phyloP scores from a whole-genome alignment of 2,113 vertebrate species.

The Terrapene triunguis region DNA sequence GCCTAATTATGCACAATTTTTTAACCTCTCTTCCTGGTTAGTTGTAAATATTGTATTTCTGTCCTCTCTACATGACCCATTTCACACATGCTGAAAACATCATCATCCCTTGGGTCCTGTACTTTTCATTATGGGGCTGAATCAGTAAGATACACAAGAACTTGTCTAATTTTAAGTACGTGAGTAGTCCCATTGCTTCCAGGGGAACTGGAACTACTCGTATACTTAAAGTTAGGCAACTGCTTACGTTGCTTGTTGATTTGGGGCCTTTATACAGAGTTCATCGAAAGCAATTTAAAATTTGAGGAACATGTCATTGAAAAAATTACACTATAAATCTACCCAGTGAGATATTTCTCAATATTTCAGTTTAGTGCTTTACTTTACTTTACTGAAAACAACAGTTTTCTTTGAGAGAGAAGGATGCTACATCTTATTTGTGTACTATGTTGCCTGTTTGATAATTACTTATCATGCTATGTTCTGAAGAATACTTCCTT shows the following conservation, averaged over 20 bases:
- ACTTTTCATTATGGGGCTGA: not conserved
- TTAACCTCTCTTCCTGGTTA: not conserved
- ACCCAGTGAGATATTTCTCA: accelerated
- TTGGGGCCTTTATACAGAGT: not conserved
- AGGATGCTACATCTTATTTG: not conserved
- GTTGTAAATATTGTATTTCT: not conserved
- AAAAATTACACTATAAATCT: not conserved
- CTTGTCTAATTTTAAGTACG: not conserved
- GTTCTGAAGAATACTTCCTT: not conserved
- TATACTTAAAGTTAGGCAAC: not conserved
- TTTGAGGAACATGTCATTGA: not conserved
- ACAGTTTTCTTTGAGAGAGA: not conserved
- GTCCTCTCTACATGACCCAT: not conserved
- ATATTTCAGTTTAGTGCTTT: not conserved
- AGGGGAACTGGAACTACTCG: not conserved
- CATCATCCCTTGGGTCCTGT: not conserved
- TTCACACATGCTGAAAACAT: not conserved
- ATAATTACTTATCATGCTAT: not conserved
- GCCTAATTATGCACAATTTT: not conserved
- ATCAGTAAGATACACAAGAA: not conserved
- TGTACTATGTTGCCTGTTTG: not conserved
- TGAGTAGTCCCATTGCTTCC: not conserved
- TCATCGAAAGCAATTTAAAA: not conserved
- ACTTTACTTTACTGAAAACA: not conserved
- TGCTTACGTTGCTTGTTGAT: not conserved